Base-by-base conservation (phyloP, 2,797 vertebrate genomes). In the Scolopax rusticola region DNA sequence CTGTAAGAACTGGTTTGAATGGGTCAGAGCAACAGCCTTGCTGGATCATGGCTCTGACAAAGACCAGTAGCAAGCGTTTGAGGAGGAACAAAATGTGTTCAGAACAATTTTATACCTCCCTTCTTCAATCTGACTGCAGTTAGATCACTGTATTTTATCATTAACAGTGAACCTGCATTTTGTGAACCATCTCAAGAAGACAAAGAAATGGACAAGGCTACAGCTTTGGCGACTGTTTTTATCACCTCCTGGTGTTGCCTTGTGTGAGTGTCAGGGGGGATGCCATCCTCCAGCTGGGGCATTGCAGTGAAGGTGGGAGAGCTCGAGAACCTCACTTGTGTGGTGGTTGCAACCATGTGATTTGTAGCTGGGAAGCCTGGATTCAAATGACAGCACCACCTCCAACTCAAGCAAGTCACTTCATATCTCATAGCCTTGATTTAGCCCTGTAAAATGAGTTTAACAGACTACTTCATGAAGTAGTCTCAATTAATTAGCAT, bases 401-500 rank as follows among this genome's bases (percentile, higher is more conserved):
- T 80, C 23, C 0, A 0, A 60, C 51, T 75, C 87, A 30, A 74
- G 78, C 78, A 70, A 83, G 68, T 56, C 1, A 1, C 60, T 92
- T 83, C 40, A 3, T 63, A 40, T 92, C 90, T 57, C 86, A 70
- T 76, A 90, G 95, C 71, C 93, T 93, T 86, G 88, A 83, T 96
- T 93, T 93, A 95, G 71, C 90, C 85, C 92, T 75, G 88, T 77
- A 94, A 97, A 97, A 95, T 50, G 91, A 97, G 79, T 91, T 93
- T 90, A 95, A 95, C 88, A 94, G 68, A 92, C 78, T 91, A 84
- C 87, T 86, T 69, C 78, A 75, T 47, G 54, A 90, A 96, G 84
- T 71, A 91, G 91, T 86, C 92, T 92, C 88, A 83, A 97, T 97
- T 96, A 97, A 97, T 95, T 95, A 95, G 94, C 77, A 79, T 95